Evolutionary conservation across 2,113 vertebrate genomes (phyloP).

Genomic region (Brachirus orientalis): DNA sequence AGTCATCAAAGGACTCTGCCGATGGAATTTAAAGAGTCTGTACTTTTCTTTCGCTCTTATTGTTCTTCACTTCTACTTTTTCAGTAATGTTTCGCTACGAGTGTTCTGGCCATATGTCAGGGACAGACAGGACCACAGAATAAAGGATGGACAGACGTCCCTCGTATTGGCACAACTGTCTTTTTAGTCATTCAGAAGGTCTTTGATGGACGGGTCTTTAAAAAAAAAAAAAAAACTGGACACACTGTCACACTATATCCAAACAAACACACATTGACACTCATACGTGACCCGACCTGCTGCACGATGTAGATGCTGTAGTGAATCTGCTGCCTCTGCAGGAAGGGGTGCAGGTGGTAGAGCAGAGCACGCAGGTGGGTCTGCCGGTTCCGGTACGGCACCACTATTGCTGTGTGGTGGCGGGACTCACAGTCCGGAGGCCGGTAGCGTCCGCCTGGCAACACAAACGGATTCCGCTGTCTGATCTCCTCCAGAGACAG

Average conservation of each 20-base stretch:
- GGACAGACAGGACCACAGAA: no score
- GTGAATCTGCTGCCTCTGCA: constrained; percentile 95
- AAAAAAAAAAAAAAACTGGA: no score
- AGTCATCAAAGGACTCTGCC: no score
- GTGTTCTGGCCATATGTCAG: no score
- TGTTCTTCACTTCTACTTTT: no score
- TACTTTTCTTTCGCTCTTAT: no score
- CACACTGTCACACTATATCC: not conserved
- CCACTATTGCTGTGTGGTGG: constrained; percentile 90
- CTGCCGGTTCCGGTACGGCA: constrained; percentile 93
- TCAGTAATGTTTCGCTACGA: no score
- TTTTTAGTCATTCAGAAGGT: no score
- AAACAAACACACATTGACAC: not conserved
- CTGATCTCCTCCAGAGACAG: constrained; percentile 86
- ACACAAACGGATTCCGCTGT: constrained; percentile 88
- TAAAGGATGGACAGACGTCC: no score
- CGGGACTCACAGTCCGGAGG: constrained; percentile 87
- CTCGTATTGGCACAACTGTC: no score
- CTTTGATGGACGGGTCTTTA: no score
- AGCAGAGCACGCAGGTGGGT: constrained; percentile 92
- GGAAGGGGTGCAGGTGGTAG: constrained; percentile 95
- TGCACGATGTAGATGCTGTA: constrained; percentile 97
- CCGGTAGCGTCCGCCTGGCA: constrained; percentile 85
- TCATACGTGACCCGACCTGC: constrained; percentile 82
- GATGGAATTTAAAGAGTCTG: no score